Evolutionary conservation across 2,888 invertebrate genomes (phyloP).

Genomic region (Sminthurides aquaticus): DNA sequence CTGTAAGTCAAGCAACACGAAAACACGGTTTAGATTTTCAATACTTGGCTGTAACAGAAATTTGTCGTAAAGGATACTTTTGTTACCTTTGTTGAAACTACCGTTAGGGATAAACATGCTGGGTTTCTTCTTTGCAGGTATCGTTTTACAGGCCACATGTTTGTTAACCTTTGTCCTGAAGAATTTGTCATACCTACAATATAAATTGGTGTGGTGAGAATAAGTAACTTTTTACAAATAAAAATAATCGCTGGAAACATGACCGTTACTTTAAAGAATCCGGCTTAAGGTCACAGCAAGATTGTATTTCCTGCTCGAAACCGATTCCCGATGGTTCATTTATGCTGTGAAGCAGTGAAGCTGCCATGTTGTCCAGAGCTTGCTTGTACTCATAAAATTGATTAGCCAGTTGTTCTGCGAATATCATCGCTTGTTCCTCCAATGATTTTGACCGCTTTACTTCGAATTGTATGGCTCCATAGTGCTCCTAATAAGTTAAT

Average conservation of each 20-base stretch:
- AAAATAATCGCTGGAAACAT: not conserved
- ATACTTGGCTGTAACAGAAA: not conserved
- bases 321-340: conserved; percentile 6
- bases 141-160: conserved; percentile 25
- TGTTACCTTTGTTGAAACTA: conserved; percentile 15
- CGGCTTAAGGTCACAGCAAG: conserved; percentile 26
- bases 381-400: conserved; percentile 25
- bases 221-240: not conserved
- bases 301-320: conserved; percentile 10
- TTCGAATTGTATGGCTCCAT: conserved; percentile 19
- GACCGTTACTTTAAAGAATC: conserved; percentile 20
- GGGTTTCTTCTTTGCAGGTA: conserved; percentile 21
- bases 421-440: conserved; percentile 18
- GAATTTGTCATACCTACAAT: conserved; percentile 25
- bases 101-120: conserved; percentile 19
- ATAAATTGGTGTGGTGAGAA: no score
- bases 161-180: conserved; percentile 21
- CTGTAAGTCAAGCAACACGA: conserved; percentile 43
- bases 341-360: conserved; percentile 19
- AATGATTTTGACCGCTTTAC: conserved; percentile 16
- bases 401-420: conserved; percentile 20
- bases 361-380: conserved; percentile 24
- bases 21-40: not conserved
- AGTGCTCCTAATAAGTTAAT: conserved; percentile 25
- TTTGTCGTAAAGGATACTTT: no score